phyloP scores from a whole-genome alignment of 2,113 vertebrate genomes.

The Ameiurus melas region DNA sequence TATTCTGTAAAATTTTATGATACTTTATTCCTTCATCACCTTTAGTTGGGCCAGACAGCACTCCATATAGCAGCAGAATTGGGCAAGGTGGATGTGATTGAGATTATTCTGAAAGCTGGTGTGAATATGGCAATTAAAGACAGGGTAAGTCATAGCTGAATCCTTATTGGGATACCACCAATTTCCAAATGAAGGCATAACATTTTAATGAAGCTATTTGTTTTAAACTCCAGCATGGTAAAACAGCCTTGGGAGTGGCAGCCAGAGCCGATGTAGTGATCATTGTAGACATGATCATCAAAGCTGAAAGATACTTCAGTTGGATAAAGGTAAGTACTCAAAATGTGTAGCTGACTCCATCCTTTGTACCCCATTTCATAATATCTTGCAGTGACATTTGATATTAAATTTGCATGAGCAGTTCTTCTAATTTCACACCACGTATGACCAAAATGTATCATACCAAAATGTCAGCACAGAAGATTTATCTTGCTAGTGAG shows the following conservation, averaged over 20 bases:
- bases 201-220: slow-evolving; percentile 7
- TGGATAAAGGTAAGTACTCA: slow-evolving; percentile 75
- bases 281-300: slow-evolving; percentile 91
- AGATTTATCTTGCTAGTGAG: slow-evolving; percentile 33
- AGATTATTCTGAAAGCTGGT: slow-evolving; percentile 81
- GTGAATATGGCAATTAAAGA: slow-evolving; percentile 75
- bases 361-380: neutral
- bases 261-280: slow-evolving; percentile 80
- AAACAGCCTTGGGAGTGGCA: slow-evolving; percentile 81
- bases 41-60: slow-evolving; percentile 82
- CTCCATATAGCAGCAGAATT: slow-evolving; percentile 85
- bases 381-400: neutral
- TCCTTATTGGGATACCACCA: neutral
- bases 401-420: slow-evolving; percentile 20
- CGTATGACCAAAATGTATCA: slow-evolving; percentile 6
- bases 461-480: slow-evolving; percentile 44
- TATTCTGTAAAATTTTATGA: neutral
- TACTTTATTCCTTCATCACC: neutral
- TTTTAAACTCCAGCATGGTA: slow-evolving; percentile 76
- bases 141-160: slow-evolving; percentile 65
- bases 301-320: slow-evolving; percentile 83
- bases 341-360: neutral
- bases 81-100: slow-evolving; percentile 82
- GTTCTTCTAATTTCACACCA: slow-evolving; percentile 31
- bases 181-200: neutral